Evolutionary conservation across 1,140 invertebrate species (phyloP).

Genomic region (Trissolcus basalis): DNA sequence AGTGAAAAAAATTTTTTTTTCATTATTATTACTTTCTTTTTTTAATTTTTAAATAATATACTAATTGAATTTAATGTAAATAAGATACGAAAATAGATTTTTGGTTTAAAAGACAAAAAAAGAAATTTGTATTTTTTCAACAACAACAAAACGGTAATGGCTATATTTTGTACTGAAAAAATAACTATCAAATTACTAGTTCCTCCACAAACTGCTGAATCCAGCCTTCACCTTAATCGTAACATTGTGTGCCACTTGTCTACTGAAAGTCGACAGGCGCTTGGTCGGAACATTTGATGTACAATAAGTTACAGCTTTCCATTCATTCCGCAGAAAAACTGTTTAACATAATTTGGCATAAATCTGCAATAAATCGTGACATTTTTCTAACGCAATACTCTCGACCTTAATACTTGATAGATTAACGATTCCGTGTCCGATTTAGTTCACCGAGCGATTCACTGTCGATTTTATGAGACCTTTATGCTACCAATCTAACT

Average conservation of each 20-base stretch:
- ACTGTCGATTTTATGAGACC: too few relatives aligned
- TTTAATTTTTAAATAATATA: too few relatives aligned
- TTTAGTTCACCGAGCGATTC: too few relatives aligned
- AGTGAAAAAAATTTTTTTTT: too few relatives aligned
- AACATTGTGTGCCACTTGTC: constrained; percentile 15
- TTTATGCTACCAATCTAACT: too few relatives aligned
- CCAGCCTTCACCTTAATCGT: constrained; percentile 26
- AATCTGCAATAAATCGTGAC: constrained; percentile 34
- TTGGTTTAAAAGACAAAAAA: too few relatives aligned
- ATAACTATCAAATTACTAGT: too few relatives aligned
- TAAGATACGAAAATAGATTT: too few relatives aligned
- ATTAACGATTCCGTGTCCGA: constrained; percentile 13
- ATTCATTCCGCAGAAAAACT: constrained; percentile 23
- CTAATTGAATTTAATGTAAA: too few relatives aligned
- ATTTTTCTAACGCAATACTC: constrained; percentile 30
- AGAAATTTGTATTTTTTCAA: too few relatives aligned
- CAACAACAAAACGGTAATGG: too few relatives aligned
- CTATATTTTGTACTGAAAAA: not conserved
- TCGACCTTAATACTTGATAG: constrained; percentile 35
- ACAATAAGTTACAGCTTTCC: constrained; percentile 32
- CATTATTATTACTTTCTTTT: too few relatives aligned
- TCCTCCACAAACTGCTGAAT: constrained; percentile 12
- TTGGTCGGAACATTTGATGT: constrained; percentile 40
- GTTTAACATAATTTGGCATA: constrained; percentile 45
- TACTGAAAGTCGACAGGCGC: constrained; percentile 40